Base-by-base conservation (phyloP, 2,113 vertebrate species). In the Columba livia region DNA sequence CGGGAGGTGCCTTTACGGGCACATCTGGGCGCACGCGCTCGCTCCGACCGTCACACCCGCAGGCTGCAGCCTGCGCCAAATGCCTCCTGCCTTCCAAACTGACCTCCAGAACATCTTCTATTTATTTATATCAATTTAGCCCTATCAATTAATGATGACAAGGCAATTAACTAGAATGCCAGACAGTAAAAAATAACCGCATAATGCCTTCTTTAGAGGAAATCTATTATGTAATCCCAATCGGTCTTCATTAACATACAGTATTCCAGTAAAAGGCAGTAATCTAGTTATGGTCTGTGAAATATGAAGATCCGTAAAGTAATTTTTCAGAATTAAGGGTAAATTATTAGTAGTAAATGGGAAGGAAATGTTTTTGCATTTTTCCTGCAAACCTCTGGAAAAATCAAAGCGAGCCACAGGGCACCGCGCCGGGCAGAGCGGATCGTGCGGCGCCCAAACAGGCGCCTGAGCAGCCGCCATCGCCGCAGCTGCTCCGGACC, bases 101-200 rank as follows among this genome's bases (percentile, higher is more conserved):
- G 90, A 90, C 90, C 83, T 92, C 79, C 31, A 69, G 92, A 95
- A 91, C 44, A 64, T 73, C 53, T 93, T 89, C 90, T 92, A 93
- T 97, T 97, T 97, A 96, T 97, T 97, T 95, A 71, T 96, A 96
- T 88, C 90, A 93, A 89, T 92, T 93, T 79, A 78, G 78, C 75
- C 79, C 87, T 94, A 97, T 95, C 97, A 95, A 96, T 96, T 96
- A 97, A 96, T 91, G 96, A 97, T 61, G 93, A 96, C 94, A 97
- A 95, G 90, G 96, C 97, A 96, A 97, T 97, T 97, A 97, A 96
- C 94, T 93, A 90, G 90, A 94, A 97, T 92, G 90, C 86, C 91
- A 96, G 96, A 89, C 88, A 95, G 90, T 94, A 92, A 95, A 95
- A 96, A 96, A 89, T 87, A 95, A 96, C 93, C 92, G 88, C 90